Percentiles rank a stretch among this genome's conserved stretches.
These are phyloP conservation scores for Suricata suricatta DNA, from an alignment of 2,113 vertebrate genomes.

Conservation along the genomic window DNA sequence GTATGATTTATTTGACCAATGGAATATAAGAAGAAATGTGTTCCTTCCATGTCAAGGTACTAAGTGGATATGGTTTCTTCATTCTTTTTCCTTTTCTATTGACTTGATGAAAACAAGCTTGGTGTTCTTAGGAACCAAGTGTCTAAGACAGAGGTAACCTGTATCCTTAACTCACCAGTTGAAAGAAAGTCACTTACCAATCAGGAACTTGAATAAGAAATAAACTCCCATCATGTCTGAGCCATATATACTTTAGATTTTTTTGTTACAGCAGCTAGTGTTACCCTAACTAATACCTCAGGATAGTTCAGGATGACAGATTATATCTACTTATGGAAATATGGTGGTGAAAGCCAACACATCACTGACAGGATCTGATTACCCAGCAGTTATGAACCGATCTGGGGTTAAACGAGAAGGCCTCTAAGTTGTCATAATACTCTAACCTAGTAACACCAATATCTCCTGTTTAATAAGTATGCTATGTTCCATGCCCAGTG, in stretches of 20 bases:
- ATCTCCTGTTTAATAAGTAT: slow-evolving; percentile 37
- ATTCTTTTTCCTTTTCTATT: neutral
- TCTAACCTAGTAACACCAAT: neutral
- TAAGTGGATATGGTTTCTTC: neutral
- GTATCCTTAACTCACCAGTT: neutral
- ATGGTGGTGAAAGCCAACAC: neutral
- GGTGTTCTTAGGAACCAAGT: neutral
- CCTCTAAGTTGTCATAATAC: neutral
- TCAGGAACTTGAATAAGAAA: slow-evolving; percentile 14
- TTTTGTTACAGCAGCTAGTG: neutral
- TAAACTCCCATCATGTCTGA: neutral
- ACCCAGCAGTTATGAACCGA: neutral
- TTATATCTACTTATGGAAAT: neutral
- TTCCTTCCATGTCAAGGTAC: neutral
- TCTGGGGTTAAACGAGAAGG: neutral
- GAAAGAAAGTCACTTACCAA: neutral
- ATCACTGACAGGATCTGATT: neutral
- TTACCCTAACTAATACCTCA: slow-evolving; percentile 23
- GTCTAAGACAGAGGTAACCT: neutral
- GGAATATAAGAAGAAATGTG: neutral
- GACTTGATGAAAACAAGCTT: neutral
- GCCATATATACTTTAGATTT: neutral
- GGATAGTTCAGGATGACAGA: neutral
- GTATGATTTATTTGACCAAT: neutral
- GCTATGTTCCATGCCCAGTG: neutral